Evolutionary conservation across 2,888 invertebrate genomes (phyloP), one percentile per base, ranked within the genome.

Genomic region (Amphipyra tragopoginis): DNA sequence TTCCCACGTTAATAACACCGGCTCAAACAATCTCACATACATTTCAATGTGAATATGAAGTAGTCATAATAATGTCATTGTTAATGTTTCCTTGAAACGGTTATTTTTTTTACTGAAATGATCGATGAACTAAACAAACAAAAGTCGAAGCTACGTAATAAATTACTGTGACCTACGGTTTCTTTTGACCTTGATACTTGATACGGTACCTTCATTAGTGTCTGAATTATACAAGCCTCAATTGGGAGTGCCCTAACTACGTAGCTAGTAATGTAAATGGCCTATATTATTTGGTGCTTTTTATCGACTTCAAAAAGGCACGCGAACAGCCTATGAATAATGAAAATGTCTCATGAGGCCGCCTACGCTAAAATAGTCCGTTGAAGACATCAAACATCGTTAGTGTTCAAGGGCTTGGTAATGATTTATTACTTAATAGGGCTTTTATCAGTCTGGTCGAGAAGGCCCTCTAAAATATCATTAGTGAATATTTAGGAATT

Each of bases 151-250:
- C 7, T 56, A 50, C 21, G 39, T 58, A 65, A 43, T 36, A 64
- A 75, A 62, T 66, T 43, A 69, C 58, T 42, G 7, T 57, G 65
- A 55, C 55, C 65, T 62, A 59, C 13, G 56, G 34, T 62, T 57
- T 65, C 40, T 13, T 54, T 40, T 64, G 70, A 26, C 72, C 74
- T 79, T 78, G 67, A 68, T n/a, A n/a, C n/a, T n/a, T n/a, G n/a
- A n/a, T n/a, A n/a, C n/a, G n/a, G n/a, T n/a, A n/a, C n/a, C n/a
- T n/a, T n/a, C n/a, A n/a, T 66, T 52, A 21, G 34, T 15, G 42
- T 58, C 34, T 70, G 65, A 77, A 68, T 55, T 58, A 68, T 70
- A 68, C 54, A 64, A 64, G 49, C 52, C 42, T 36, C 43, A 50
- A 39, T 49, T 40, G 63, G 66, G 61, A 48, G 49, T 56, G 68